Percentiles rank a stretch among this genome's conserved stretches.
Evolutionary conservation across 2,113 vertebrate species (phyloP).

Genomic region (Cygnus atratus): DNA sequence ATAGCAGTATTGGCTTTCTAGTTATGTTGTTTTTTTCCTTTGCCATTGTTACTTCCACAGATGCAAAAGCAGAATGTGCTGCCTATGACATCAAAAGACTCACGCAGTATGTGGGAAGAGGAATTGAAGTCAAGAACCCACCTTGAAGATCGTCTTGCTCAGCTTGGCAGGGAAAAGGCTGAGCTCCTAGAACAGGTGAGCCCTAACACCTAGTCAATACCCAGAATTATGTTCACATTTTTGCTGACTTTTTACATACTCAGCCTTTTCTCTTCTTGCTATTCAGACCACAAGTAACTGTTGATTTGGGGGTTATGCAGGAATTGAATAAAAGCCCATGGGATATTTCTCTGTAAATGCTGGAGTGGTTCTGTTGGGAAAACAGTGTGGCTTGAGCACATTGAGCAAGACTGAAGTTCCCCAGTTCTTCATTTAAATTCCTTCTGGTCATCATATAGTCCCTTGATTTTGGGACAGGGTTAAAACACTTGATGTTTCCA

Average conservation of each 20-base stretch:
- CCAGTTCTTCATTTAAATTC: neutral
- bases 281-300: neutral
- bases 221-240: neutral
- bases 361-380: neutral
- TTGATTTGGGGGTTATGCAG: neutral
- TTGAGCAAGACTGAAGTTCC: neutral
- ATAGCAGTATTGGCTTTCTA: rapidly evolving
- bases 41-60: slow-evolving; percentile 52
- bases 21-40: neutral
- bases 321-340: neutral
- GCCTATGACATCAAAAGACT: slow-evolving; percentile 80
- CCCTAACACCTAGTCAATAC: neutral
- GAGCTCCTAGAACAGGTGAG: slow-evolving; percentile 47
- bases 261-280: neutral
- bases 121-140: slow-evolving; percentile 82
- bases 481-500: neutral
- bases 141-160: slow-evolving; percentile 80
- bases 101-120: slow-evolving; percentile 84
- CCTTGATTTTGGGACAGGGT: neutral
- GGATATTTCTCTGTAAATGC: neutral
- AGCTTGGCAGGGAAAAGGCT: slow-evolving; percentile 59
- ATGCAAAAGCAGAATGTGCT: slow-evolving; percentile 81
- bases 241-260: rapidly evolving
- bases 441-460: neutral
- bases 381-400: neutral